Conservation (phyloP, 2,797 vertebrate genomes). For the Myotis planiceps region DNA sequence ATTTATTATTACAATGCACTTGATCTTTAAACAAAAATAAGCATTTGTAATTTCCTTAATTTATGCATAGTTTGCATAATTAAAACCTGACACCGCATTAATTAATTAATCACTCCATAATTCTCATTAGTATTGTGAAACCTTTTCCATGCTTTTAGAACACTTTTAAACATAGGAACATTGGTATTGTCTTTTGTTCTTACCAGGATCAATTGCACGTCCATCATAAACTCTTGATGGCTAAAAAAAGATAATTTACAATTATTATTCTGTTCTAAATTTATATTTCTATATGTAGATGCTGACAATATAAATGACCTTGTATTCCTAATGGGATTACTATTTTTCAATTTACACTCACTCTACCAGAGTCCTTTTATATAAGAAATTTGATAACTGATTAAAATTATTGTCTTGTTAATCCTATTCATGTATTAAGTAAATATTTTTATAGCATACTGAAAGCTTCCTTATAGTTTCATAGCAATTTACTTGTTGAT, state of each 20-base stretch:
- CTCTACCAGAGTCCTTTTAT: background rate
- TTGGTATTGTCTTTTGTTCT: background rate
- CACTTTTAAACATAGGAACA: background rate
- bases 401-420: background rate
- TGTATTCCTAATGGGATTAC: background rate
- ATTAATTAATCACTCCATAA: background rate
- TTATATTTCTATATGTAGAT: background rate
- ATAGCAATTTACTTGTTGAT: background rate
- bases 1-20: background rate
- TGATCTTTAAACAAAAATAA: conserved; percentile 22
- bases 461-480: background rate
- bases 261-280: background rate
- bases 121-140: background rate
- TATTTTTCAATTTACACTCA: background rate
- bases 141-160: background rate
- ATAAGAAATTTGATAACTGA: background rate
- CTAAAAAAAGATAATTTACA: conserved; percentile 50
- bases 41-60: conserved; percentile 11
- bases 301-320: background rate
- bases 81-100: background rate
- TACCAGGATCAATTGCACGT: conserved; percentile 33
- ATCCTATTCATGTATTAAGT: background rate
- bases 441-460: background rate
- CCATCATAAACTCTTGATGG: conserved; percentile 49
- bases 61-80: background rate